Evolutionary conservation across 92 coral and sea anemone genomes (phyloP).

Genomic region (Meandrina meandrites): DNA sequence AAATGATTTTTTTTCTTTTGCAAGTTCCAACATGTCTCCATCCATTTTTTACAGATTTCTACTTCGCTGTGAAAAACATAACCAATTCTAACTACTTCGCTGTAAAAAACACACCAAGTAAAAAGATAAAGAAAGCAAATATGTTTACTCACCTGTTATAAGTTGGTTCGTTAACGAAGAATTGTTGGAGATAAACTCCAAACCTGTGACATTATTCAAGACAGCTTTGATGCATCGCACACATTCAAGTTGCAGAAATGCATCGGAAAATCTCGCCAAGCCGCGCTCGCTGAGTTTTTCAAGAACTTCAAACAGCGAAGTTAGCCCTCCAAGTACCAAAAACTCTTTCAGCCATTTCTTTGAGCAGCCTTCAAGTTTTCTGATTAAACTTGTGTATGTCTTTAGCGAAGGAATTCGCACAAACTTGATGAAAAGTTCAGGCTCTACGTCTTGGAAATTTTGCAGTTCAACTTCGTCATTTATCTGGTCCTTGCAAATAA

Average conservation of each 20-base stretch:
- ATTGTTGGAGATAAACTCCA: slow-evolving; percentile 80
- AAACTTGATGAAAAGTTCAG: slow-evolving; percentile 77
- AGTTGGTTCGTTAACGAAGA: slow-evolving; percentile 63
- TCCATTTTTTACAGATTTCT: too few species aligned
- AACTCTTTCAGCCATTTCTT: slow-evolving; percentile 88
- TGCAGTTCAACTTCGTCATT: slow-evolving; percentile 38
- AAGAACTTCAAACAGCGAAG: slow-evolving; percentile 80
- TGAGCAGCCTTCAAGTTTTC: slow-evolving; percentile 67
- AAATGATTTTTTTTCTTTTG: too few species aligned
- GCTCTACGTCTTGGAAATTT: slow-evolving; percentile 66
- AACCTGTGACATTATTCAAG: slow-evolving; percentile 78
- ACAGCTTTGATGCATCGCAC: slow-evolving; percentile 93
- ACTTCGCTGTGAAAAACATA: too few species aligned
- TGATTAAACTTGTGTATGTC: slow-evolving; percentile 66
- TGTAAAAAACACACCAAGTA: too few species aligned
- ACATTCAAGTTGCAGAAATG: slow-evolving; percentile 86
- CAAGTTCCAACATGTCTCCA: too few species aligned
- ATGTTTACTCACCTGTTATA: too few species aligned
- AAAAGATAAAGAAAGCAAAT: too few species aligned
- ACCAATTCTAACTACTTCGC: too few species aligned
- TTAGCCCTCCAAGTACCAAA: slow-evolving; percentile 78
- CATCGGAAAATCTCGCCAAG: slow-evolving; percentile 71
- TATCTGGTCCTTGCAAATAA: too few species aligned
- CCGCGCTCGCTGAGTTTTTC: slow-evolving; percentile 80
- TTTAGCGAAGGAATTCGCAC: slow-evolving; percentile 79